Percentiles rank a stretch among this genome's conserved stretches.
These are phyloP conservation scores for Busseola fusca DNA, from an alignment of 2,888 invertebrate species.

Conservation along the genomic window DNA sequence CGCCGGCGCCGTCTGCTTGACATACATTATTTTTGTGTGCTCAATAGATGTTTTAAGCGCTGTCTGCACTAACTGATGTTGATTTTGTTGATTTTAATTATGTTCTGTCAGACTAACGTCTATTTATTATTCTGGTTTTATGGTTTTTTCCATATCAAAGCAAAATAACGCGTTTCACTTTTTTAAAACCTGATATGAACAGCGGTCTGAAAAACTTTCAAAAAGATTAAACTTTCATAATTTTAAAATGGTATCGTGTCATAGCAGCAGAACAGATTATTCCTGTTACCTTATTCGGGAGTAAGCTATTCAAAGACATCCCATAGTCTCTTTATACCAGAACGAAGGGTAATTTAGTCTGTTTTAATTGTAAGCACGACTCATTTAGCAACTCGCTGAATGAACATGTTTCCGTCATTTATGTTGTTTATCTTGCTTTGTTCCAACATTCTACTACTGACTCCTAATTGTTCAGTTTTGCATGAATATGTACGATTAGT, in stretches of 20 bases:
- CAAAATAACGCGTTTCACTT: constrained; percentile 16
- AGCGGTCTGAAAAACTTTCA: constrained; percentile 18
- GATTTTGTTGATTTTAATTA: constrained; percentile 37
- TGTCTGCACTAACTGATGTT: constrained; percentile 35
- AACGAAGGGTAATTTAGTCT: constrained; percentile 34
- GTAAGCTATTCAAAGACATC: constrained; percentile 10
- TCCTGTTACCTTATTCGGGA: constrained; percentile 7
- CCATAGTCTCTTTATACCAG: neutral
- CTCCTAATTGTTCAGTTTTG: constrained; percentile 34
- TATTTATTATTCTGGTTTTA: constrained; percentile 32
- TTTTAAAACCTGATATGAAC: constrained; percentile 32
- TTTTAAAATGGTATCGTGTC: neutral
- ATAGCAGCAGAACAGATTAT: neutral
- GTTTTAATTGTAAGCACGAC: constrained; percentile 49
- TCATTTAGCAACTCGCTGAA: constrained; percentile 39
- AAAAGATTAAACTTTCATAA: constrained; percentile 9
- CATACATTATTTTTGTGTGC: constrained; percentile 52
- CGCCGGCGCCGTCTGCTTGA: constrained; percentile 53
- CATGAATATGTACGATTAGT: constrained; percentile 21
- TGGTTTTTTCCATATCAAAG: constrained; percentile 22
- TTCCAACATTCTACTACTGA: constrained; percentile 39
- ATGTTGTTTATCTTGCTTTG: constrained; percentile 42
- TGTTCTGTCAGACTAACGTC: constrained; percentile 8
- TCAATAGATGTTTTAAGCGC: constrained; percentile 27
- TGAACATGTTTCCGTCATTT: constrained; percentile 46